Base-by-base conservation (phyloP, 2,888 invertebrate genomes). In the Spilarctia lutea region DNA sequence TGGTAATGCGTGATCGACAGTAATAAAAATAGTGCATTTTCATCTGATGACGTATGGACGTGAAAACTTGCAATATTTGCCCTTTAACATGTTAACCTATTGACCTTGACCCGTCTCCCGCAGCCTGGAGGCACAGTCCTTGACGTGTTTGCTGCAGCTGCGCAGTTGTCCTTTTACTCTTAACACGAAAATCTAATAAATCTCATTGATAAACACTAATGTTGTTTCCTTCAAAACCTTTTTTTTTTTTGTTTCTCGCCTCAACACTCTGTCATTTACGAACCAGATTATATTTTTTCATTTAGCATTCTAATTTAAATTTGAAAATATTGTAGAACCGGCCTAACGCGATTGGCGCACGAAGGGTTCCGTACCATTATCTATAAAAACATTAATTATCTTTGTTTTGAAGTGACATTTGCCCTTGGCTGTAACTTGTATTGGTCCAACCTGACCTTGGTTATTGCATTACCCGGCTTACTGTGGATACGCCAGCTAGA, bases 91-190 rank as follows among this genome's bases (percentile, higher is more conserved):
- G 27, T 63, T 63, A 6, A 27, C 27, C n/a, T 7, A 65, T 74
- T 72, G 73, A 72, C 69, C 73, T 69, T 71, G 70, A 65, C 81
- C 63, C 73, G 11, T 35, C 65, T 24, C 24, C 65, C 35, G 35
- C 65, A 39, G 65, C 35, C 65, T 65, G 65, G 65, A 39, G 18
- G 42, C 75, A 16, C 33, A 18, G 72, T 52, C 80, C 82, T 73
- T 81, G 80, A 80, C 78, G 74, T 24, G n/a, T 8, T 42, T 42
- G 30, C 33, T 24, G 45, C 48, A 27, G 68, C 63, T 63, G 67
- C 67, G 56, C 60, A 30, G 6, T 30, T 30, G 27, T 63, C 27
- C 35, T 56, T 48, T 45, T 27, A 2, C 35, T 68, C 35, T 1
- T 60, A 42, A 30, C 4, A 33, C 24, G 67, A 45, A 56, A 42